Conservation (phyloP, 2,888 invertebrate species). For the Esperia sulphurella region DNA sequence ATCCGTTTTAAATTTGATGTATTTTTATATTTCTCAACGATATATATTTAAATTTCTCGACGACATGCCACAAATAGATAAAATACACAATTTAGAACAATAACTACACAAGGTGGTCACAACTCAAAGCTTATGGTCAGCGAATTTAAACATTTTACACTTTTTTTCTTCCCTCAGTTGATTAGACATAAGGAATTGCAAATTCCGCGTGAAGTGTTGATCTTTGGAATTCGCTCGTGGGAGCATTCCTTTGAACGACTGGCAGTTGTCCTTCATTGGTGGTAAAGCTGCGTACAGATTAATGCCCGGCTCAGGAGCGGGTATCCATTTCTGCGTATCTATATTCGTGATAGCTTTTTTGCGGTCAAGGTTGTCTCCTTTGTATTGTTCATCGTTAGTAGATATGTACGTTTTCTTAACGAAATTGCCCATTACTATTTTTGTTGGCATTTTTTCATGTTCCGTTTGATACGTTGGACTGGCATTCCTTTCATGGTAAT, state of each 20-base stretch:
- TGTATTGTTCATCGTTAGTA: slow-evolving; percentile 30
- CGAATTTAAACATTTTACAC: slow-evolving; percentile 62
- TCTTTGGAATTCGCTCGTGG: slow-evolving; percentile 19
- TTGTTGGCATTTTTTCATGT: slow-evolving; percentile 35
- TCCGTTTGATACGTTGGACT: slow-evolving; percentile 18
- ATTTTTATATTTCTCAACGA: no score
- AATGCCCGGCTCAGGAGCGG: slow-evolving; percentile 19
- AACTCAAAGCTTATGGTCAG: slow-evolving; percentile 49
- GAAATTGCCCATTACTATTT: slow-evolving; percentile 40
- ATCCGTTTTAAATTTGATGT: no score
- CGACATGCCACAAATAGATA: neutral
- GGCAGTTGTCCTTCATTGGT: slow-evolving; percentile 14
- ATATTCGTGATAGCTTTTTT: slow-evolving; percentile 44
- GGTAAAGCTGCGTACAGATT: slow-evolving; percentile 17
- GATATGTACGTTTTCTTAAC: slow-evolving; percentile 37
- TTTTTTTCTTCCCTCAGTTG: slow-evolving; percentile 50
- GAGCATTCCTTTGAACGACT: slow-evolving; percentile 14
- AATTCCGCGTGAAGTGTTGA: slow-evolving; percentile 29
- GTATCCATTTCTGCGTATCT: slow-evolving; percentile 35
- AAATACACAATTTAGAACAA: neutral
- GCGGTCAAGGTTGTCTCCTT: slow-evolving; percentile 38
- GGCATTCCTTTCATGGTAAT: slow-evolving; percentile 20
- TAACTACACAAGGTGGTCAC: neutral
- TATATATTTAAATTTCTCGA: no score
- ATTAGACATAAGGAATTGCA: slow-evolving; percentile 33